phyloP scores from a whole-genome alignment of 2,888 invertebrate species.

The Girardia tigrina region DNA sequence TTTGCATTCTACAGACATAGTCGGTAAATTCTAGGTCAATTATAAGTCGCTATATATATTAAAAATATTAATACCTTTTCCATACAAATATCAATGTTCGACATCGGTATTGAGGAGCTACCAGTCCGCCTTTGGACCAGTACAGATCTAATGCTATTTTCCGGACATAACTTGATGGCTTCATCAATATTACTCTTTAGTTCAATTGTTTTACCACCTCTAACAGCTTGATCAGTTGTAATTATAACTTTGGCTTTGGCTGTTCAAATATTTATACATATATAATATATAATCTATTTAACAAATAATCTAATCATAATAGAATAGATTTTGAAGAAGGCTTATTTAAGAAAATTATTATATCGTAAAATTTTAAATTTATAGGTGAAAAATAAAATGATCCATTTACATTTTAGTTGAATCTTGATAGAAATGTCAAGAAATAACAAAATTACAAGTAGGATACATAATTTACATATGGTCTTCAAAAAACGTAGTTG shows the following conservation, averaged over 20 bases:
- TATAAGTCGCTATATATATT: not conserved
- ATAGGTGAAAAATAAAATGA: too few species aligned
- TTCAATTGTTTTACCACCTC: conserved; percentile 50
- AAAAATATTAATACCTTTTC: conserved; percentile 43
- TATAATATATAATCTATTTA: too few species aligned
- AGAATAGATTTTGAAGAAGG: too few species aligned
- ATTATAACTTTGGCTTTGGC: conserved; percentile 51
- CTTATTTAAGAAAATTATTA: too few species aligned
- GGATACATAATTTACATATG: too few species aligned
- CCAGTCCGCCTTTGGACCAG: conserved; percentile 50
- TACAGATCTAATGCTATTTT: conserved; percentile 46
- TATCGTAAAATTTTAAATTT: too few species aligned
- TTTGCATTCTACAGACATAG: conserved; percentile 41
- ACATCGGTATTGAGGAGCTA: conserved; percentile 43
- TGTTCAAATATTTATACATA: conserved; percentile 40
- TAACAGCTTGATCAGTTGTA: conserved; percentile 51
- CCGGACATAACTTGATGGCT: conserved; percentile 48
- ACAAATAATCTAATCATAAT: too few species aligned
- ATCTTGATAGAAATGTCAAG: too few species aligned
- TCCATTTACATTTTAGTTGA: too few species aligned
- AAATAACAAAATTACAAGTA: too few species aligned
- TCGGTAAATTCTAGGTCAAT: not conserved
- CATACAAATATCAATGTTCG: conserved; percentile 45
- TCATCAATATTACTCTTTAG: conserved; percentile 51
- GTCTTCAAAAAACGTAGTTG: too few species aligned